Conservation (phyloP, 2,113 vertebrate species). For the Colossoma macropomum region DNA sequence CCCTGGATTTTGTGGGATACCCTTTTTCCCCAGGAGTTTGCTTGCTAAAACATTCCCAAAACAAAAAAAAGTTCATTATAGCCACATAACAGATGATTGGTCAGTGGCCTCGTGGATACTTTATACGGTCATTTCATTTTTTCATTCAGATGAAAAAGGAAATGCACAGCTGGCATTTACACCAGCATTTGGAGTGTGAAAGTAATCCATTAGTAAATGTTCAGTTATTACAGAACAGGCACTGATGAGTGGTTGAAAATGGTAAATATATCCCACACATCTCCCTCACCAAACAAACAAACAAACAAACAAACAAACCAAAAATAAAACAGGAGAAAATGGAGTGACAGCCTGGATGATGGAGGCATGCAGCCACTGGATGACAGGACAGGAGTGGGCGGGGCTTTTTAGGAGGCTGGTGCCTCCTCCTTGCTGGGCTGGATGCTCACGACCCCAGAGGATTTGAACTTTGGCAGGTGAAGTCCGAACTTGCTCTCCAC, state of each 20-base stretch:
- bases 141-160: background rate
- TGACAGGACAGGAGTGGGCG: conserved; percentile 54
- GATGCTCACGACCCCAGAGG: conserved; percentile 75
- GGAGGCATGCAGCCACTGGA: conserved; percentile 78
- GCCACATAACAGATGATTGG: background rate
- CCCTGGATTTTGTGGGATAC: background rate
- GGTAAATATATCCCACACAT: conserved; percentile 21
- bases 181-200: background rate
- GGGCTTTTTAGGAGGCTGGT: conserved; percentile 58
- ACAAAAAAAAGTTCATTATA: background rate
- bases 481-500: conserved; percentile 99
- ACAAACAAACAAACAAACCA: conserved; percentile 18
- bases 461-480: conserved; percentile 94
- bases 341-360: conserved; percentile 70
- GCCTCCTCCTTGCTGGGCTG: conserved; percentile 66
- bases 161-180: conserved; percentile 8
- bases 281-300: conserved; percentile 51
- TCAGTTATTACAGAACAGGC: conserved; percentile 60
- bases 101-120: background rate
- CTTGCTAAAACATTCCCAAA: background rate
- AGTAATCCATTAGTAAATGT: conserved; percentile 19
- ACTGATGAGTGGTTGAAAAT: conserved; percentile 54
- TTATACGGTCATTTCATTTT: background rate
- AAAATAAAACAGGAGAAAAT: conserved; percentile 28
- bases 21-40: background rate